A percentile compares a stretch with the other conserved stretches of the same genome.
These are phyloP conservation scores for Cinclus mexicanus DNA, from an alignment of 2,113 vertebrate genomes.

Conservation along the genomic window DNA sequence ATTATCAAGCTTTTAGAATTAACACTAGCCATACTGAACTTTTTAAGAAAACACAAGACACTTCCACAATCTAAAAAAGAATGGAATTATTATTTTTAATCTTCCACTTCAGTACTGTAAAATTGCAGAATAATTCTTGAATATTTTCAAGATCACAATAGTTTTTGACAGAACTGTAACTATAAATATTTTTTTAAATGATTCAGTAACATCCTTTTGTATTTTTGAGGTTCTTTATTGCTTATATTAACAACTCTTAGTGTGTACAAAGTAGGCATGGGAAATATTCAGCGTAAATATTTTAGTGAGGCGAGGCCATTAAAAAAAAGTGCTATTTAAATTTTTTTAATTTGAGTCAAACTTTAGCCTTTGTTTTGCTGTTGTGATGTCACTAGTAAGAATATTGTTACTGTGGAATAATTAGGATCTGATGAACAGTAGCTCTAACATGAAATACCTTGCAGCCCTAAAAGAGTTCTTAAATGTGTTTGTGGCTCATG, in stretches of 20 bases:
- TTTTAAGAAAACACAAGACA: background rate
- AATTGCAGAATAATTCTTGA: constrained; percentile 29
- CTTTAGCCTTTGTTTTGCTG: background rate
- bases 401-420: background rate
- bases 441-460: background rate
- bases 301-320: background rate
- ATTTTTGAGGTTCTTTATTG: constrained; percentile 2
- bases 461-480: background rate
- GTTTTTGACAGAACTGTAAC: constrained; percentile 45
- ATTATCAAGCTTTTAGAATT: background rate
- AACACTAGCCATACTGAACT: background rate
- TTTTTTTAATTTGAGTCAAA: background rate
- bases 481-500: background rate
- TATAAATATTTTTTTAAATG: constrained; percentile 37
- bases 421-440: background rate
- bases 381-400: background rate
- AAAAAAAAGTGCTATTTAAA: background rate
- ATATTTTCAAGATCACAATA: constrained; percentile 49
- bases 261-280: background rate
- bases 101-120: constrained; percentile 28
- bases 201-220: background rate
- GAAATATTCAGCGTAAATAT: background rate
- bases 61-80: background rate
- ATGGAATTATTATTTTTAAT: constrained; percentile 8
- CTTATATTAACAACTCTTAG: background rate